Conservation (phyloP, 2,797 vertebrate genomes). For the Acanthopagrus latus region DNA sequence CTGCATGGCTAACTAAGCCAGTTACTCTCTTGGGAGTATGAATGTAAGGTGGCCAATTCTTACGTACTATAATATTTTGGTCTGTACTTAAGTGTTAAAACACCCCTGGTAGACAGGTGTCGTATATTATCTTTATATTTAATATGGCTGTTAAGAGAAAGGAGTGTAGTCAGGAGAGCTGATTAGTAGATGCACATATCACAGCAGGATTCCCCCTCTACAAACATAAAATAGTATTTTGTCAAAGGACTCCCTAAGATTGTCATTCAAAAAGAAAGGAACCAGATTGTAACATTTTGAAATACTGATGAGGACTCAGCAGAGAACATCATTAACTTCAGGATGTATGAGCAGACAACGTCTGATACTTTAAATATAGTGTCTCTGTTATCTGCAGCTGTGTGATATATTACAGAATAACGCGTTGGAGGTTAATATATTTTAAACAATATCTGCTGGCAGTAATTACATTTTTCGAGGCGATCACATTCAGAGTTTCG, state of each 20-base stretch:
- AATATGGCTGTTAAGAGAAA: conserved; percentile 7
- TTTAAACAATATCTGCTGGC: not conserved
- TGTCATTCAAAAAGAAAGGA: conserved; percentile 22
- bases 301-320: conserved; percentile 48
- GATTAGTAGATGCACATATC: conserved; percentile 24
- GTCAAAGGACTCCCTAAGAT: conserved; percentile 16
- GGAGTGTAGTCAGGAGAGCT: conserved; percentile 19
- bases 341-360: conserved; percentile 1
- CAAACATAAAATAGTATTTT: conserved; percentile 5
- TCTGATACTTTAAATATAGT: conserved; percentile 1
- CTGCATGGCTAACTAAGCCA: too few species aligned
- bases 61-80: too few species aligned
- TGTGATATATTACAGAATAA: conserved; percentile 3
- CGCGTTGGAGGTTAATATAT: not conserved
- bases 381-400: conserved; percentile 10
- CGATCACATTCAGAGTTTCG: conserved; percentile 3
- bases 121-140: conserved; percentile 3
- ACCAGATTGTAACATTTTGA: conserved; percentile 32
- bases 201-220: conserved; percentile 6
- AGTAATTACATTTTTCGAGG: not conserved
- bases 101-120: too few species aligned
- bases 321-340: not conserved
- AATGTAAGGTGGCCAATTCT: too few species aligned
- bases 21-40: too few species aligned
- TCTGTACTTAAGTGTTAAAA: too few species aligned